Base-by-base conservation (phyloP, 1,140 invertebrate genomes). In the Achatina immaculata region DNA sequence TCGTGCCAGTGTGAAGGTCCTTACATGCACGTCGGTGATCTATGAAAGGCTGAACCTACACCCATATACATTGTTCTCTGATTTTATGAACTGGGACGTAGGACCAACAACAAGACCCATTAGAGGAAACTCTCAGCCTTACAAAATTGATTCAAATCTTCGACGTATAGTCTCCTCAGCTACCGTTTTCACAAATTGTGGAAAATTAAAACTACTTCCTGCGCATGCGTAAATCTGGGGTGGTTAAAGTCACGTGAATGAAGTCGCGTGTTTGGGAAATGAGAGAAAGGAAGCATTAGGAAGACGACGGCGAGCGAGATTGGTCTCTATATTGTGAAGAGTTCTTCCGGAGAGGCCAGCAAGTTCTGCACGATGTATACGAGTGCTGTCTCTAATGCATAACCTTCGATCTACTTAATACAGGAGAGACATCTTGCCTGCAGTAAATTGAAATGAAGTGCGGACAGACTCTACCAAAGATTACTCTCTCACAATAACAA, bases 191-290 rank as follows among this genome's bases (percentile, higher is more conserved):
- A 40, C 9, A 69, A 69, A 38, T 69, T 24, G 36, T 14, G 40
- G 21, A 40, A 69, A 69, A 69, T 69, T 69, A 43, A 68, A 69
- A 69, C 68, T 69, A 69, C 68, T 69, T 69, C 68, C 68, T 3
- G 38, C 36, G 38, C 38, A 69, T 69, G 68, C 68, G 38, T 69
- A 34, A 69, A 69, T 14, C 42, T 42, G n/a, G n/a, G 68, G 68
- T 69, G 40, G 36, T 69, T 69, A 69, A 69, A 69, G 21, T 69
- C 68, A 24, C 36, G 21, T 7, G 21, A 69, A 69, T 69, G 36
- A 43, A 40, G 68, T 42, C 68, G 31, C 68, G 68, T 69, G 68
- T n/a, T 34, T 0, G 58, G 16, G 28, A 31, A 4, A 31, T 62
- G 68, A 2, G 6, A 69, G 68, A 69, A 69, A 69, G 38, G 68